These are phyloP conservation scores for Sphyrna mokarran DNA, from an alignment of 2,113 vertebrate genomes.

Conservation along the genomic window DNA sequence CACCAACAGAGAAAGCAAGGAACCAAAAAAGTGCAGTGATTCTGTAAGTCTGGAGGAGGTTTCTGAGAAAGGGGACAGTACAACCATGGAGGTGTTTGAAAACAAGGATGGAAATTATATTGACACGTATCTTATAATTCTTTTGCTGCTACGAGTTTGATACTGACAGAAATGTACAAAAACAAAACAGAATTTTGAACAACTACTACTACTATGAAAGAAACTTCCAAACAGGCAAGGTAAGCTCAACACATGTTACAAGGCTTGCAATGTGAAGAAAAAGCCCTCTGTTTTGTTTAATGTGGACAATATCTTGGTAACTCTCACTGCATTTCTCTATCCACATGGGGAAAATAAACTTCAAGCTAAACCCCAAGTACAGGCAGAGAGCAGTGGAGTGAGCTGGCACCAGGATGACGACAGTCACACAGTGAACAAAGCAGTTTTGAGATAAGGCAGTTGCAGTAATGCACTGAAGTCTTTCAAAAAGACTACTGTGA, in stretches of 20 bases:
- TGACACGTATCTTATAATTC: background rate
- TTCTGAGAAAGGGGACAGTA: too few species aligned
- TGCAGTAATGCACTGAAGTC: background rate
- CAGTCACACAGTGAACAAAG: background rate
- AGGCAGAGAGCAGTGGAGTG: background rate
- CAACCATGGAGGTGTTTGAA: background rate
- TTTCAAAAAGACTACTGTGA: background rate
- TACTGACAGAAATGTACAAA: background rate
- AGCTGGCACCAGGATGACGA: background rate
- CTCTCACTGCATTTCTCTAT: background rate
- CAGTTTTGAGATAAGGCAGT: background rate
- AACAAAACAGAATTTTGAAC: background rate
- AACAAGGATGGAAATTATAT: background rate
- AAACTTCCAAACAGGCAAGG: background rate
- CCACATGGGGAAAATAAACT: background rate
- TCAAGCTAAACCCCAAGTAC: background rate
- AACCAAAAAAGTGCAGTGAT: background rate
- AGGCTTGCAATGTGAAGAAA: background rate
- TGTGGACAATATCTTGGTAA: background rate
- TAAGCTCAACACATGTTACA: background rate
- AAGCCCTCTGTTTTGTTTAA: background rate
- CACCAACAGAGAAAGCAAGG: background rate
- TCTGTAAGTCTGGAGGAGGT: background rate
- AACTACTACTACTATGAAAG: background rate
- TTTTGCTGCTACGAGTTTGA: background rate